Conservation (phyloP, 2,113 vertebrate genomes). For the Charadrius vociferus region DNA sequence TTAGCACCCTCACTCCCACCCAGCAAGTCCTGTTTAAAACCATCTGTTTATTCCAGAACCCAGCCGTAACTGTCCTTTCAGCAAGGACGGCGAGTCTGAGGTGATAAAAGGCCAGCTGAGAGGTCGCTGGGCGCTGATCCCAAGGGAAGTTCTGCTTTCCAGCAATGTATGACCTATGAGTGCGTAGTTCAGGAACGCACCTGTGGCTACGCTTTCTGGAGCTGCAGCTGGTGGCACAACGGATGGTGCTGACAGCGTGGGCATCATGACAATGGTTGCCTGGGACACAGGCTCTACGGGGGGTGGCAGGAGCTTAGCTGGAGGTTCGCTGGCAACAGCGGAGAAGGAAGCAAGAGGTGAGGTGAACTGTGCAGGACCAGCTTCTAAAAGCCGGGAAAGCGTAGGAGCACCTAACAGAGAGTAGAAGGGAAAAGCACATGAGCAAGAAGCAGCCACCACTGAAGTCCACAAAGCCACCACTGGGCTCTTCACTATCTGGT, state of each 20-base stretch:
- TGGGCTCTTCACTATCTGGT: neutral
- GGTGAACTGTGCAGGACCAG: constrained; percentile 90
- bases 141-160: neutral
- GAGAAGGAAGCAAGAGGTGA: constrained; percentile 90
- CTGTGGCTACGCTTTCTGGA: constrained; percentile 79
- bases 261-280: constrained; percentile 86
- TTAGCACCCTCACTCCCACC: constrained; percentile 2
- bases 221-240: constrained; percentile 81
- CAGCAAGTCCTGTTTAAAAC: neutral
- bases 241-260: constrained; percentile 79
- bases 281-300: constrained; percentile 79
- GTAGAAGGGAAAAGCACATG: constrained; percentile 77
- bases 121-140: neutral
- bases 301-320: constrained; percentile 84
- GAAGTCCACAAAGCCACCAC: constrained; percentile 52
- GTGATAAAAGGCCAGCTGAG: neutral
- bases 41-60: neutral
- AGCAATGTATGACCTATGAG: constrained; percentile 36
- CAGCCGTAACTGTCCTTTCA: neutral
- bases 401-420: constrained; percentile 91
- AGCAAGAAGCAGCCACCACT: constrained; percentile 70
- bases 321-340: constrained; percentile 83
- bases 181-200: constrained; percentile 73
- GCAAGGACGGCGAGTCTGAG: neutral
- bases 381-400: constrained; percentile 97